These are phyloP conservation scores for Pan paniscus DNA, from an alignment of 2,113 vertebrate species.

Conservation along the genomic window DNA sequence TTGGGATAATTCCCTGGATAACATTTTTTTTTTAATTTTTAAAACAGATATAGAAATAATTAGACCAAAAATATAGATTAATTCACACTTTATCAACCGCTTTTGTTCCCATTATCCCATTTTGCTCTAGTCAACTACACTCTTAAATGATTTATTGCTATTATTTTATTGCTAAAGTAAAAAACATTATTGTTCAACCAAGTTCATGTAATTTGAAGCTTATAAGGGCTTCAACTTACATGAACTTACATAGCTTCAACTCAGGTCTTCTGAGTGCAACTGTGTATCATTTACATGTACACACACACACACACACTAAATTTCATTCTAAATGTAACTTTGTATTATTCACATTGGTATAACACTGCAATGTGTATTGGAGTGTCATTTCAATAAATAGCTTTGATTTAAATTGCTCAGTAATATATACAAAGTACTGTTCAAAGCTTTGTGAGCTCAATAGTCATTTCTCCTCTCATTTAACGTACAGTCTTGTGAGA, in stretches of 20 bases:
- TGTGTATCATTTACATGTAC: neutral
- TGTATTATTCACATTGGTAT: neutral
- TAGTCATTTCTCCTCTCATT: neutral
- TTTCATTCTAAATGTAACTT: neutral
- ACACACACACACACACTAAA: neutral
- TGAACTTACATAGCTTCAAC: neutral
- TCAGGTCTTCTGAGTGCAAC: neutral
- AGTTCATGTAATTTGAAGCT: neutral
- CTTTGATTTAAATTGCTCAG: neutral
- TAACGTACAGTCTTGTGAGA: fast-evolving
- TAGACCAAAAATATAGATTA: neutral
- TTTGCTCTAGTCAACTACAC: neutral
- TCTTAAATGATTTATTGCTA: neutral
- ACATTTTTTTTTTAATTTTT: neutral
- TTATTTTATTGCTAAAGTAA: neutral
- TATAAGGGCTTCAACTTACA: neutral
- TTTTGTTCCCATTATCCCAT: neutral
- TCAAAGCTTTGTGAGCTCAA: neutral
- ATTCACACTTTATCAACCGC: neutral
- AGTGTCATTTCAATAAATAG: neutral
- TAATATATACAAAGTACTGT: neutral
- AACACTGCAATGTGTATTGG: neutral
- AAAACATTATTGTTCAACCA: neutral
- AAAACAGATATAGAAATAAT: neutral
- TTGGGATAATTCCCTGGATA: neutral